A percentile compares a stretch with the other conserved stretches of the same genome.
Evolutionary conservation across 2,797 vertebrate species (phyloP).

Genomic region (Brachyalestes nurse): DNA sequence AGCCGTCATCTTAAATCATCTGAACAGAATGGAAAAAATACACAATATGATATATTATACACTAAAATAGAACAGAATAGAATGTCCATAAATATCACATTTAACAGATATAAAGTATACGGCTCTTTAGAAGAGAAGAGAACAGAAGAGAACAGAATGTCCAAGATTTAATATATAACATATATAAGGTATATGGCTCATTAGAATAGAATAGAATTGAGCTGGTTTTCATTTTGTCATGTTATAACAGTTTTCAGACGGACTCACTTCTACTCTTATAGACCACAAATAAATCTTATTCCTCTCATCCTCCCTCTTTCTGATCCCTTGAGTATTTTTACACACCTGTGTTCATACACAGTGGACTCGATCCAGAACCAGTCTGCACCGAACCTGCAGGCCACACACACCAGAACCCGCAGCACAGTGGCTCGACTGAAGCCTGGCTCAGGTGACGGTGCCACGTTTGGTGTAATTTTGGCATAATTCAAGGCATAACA

Average conservation of each 20-base stretch:
- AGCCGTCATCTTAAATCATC: conserved; percentile 64
- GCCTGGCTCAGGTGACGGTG: not conserved
- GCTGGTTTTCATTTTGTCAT: too few relatives aligned
- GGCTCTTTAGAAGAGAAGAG: too few relatives aligned
- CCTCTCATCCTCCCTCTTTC: not conserved
- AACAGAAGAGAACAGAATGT: too few relatives aligned
- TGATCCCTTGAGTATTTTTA: not conserved
- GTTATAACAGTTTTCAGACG: too few relatives aligned
- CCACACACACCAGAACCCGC: not conserved
- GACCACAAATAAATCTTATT: not conserved
- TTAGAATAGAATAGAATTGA: too few relatives aligned
- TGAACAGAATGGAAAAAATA: not conserved
- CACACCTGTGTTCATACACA: not conserved
- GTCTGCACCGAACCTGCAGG: not conserved
- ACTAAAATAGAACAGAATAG: not conserved
- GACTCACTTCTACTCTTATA: too few relatives aligned
- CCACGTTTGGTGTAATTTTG: too few relatives aligned
- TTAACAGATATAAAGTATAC: too few relatives aligned
- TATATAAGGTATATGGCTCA: too few relatives aligned
- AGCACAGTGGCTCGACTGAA: not conserved
- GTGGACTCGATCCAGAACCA: not conserved
- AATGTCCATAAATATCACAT: not conserved
- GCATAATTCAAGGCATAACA: too few relatives aligned
- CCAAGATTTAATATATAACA: not conserved
- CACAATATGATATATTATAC: not conserved